Percentiles rank a stretch among this genome's conserved stretches.
These are phyloP conservation scores for Brachionus calyciflorus DNA, from an alignment of 1,140 invertebrate genomes.

Conservation along the genomic window DNA sequence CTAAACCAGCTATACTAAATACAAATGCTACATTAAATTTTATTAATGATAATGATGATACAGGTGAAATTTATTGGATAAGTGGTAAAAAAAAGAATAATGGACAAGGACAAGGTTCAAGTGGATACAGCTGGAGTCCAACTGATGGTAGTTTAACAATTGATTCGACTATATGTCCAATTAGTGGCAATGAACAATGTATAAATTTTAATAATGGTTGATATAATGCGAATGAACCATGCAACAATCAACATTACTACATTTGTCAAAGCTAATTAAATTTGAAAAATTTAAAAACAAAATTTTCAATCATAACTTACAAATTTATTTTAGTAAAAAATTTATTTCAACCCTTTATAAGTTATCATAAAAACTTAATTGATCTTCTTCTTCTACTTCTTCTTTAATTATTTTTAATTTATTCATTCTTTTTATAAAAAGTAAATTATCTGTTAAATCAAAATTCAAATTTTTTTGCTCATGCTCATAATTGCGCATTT, in stretches of 20 bases:
- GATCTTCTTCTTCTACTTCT: background rate
- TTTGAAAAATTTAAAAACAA: background rate
- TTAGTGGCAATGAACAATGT: background rate
- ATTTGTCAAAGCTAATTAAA: conserved; percentile 12
- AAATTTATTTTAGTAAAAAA: background rate
- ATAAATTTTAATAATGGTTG: background rate
- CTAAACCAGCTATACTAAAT: background rate
- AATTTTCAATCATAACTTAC: background rate
- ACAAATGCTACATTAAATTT: background rate
- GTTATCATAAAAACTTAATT: background rate
- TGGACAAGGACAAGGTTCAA: background rate
- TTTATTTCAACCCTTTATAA: background rate
- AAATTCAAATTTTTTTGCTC: background rate
- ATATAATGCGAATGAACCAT: background rate
- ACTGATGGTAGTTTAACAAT: background rate
- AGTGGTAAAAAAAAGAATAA: background rate
- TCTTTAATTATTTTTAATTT: background rate
- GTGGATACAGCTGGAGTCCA: background rate
- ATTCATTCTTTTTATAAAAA: background rate
- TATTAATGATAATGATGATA: background rate
- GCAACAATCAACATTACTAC: background rate
- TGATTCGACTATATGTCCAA: background rate
- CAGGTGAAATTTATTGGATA: background rate
- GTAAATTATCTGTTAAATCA: background rate
- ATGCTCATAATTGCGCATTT: background rate